phyloP scores from a whole-genome alignment of 2,113 vertebrate species.

The Alethe castanea region DNA sequence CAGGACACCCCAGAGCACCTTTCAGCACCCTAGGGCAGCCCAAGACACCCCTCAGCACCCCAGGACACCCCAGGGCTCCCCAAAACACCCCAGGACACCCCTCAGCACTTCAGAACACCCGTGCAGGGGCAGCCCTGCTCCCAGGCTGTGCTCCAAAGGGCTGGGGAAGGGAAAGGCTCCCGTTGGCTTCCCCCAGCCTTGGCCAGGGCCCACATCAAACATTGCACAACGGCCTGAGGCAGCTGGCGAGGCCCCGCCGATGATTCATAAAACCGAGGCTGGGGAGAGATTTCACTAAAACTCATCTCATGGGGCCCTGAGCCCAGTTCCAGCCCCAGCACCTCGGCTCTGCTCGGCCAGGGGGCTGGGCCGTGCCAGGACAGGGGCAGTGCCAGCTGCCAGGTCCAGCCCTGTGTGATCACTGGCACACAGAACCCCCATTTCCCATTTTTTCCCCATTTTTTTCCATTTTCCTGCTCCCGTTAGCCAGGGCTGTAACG shows the following conservation, averaged over 20 bases:
- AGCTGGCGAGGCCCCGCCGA: slow-evolving; percentile 28
- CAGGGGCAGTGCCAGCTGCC: not conserved
- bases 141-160: not conserved
- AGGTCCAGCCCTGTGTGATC: fast-evolving
- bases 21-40: too few species aligned
- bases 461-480: not conserved
- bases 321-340: too few species aligned
- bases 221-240: slow-evolving; percentile 47
- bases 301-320: not conserved
- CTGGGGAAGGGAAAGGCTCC: slow-evolving; percentile 27
- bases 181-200: slow-evolving; percentile 37
- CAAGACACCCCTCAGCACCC: fast-evolving
- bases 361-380: not conserved
- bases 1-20: too few species aligned
- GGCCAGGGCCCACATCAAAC: slow-evolving; percentile 53
- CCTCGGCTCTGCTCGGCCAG: too few species aligned
- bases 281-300: slow-evolving; percentile 23
- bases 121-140: not conserved
- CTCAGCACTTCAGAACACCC: not conserved
- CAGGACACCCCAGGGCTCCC: too few species aligned
- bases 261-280: slow-evolving; percentile 24
- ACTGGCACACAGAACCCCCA: fast-evolving
- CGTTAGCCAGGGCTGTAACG: fast-evolving
- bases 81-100: not conserved
- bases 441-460: too few species aligned